These are phyloP conservation scores for Plumapathes pennacea DNA, from an alignment of 92 coral and sea anemone genomes.

Conservation along the genomic window DNA sequence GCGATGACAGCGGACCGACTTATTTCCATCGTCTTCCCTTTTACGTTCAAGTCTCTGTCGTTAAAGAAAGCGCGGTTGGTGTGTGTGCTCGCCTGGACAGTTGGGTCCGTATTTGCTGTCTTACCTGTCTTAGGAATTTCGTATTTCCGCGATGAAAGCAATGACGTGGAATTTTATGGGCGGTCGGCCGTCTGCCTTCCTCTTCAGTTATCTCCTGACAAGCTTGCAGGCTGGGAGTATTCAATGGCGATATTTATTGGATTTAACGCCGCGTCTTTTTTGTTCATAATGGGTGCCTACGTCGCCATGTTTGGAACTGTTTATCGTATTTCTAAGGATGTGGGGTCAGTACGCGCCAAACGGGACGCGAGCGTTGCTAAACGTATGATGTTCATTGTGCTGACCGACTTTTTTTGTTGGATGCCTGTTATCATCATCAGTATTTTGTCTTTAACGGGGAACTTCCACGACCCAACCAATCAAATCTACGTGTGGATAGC, in stretches of 20 bases:
- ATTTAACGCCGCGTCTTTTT: slow-evolving; percentile 39
- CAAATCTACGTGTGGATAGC: slow-evolving; percentile 66
- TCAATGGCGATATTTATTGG: slow-evolving; percentile 48
- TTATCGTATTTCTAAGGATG: not conserved
- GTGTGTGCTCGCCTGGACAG: slow-evolving; percentile 19
- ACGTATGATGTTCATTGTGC: slow-evolving; percentile 56
- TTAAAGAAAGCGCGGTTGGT: slow-evolving; percentile 12
- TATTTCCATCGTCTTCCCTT: slow-evolving; percentile 51
- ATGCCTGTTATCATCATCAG: slow-evolving; percentile 63
- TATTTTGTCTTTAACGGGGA: slow-evolving; percentile 52
- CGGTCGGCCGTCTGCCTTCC: slow-evolving; percentile 62
- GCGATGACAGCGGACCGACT: slow-evolving; percentile 49
- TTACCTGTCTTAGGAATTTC: slow-evolving; percentile 14
- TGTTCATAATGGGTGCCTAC: slow-evolving; percentile 50
- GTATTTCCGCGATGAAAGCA: slow-evolving; percentile 17
- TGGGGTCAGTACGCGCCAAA: slow-evolving; percentile 6
- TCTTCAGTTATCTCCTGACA: slow-evolving; percentile 40
- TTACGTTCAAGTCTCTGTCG: slow-evolving; percentile 24
- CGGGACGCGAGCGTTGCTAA: slow-evolving; percentile 50
- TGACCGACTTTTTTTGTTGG: slow-evolving; percentile 63
- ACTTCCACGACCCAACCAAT: slow-evolving; percentile 42
- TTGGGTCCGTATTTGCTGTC: slow-evolving; percentile 22
- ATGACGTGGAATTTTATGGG: slow-evolving; percentile 36
- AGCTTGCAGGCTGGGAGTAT: slow-evolving; percentile 57
- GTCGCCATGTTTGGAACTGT: slow-evolving; percentile 35